Base-by-base conservation (phyloP, 2,113 vertebrate genomes). In the Pteronura brasiliensis region DNA sequence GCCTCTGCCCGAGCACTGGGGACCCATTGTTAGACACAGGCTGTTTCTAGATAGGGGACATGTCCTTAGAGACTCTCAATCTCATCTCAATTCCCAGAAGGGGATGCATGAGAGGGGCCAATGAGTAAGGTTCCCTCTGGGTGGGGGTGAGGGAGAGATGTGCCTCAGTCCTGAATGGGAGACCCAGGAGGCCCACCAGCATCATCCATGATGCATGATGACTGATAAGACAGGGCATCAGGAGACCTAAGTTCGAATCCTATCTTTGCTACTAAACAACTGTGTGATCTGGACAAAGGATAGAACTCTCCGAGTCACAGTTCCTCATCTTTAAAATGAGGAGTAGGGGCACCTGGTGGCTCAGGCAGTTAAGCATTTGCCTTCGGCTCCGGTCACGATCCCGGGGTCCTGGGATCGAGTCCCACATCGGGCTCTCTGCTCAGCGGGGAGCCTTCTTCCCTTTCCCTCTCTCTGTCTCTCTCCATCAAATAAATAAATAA, bases 311-410 rank as follows among this genome's bases (percentile, higher is more conserved):
- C 13, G 9, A 6, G 42, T 88, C 31, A 57, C 23, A 18, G 31
- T 88, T 71, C 61, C 17, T 94, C 36, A 27, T 81, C 57, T 90
- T 55, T 69, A 57, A 95, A 93, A 69, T 57, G 65, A 85, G 20
- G n/a, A 52, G 13, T 42, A 52, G 52, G 59, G 59, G 10, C 25
- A 10, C 25, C 59, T 27, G 59, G 9, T 59, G 59, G 10, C 59
- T 61, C 9, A 61, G 25, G 27, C 3, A 3, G 44, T 44, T 44
- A 44, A 44, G 44, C 44, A 7, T 44, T 25, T 61, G 25, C 59
- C 25, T 61, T 61, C 1, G 1, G 59, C 59, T 61, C 59, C 4
- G 9, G 59, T 61, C 59, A 27, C 11, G 59, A 27, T 61, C 23
- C 59, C 23, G 11, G 59, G 3, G 59, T 61, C 59, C 59, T 61